Conservation (phyloP, 2,113 vertebrate genomes). For the Sebastes schlegelii region DNA sequence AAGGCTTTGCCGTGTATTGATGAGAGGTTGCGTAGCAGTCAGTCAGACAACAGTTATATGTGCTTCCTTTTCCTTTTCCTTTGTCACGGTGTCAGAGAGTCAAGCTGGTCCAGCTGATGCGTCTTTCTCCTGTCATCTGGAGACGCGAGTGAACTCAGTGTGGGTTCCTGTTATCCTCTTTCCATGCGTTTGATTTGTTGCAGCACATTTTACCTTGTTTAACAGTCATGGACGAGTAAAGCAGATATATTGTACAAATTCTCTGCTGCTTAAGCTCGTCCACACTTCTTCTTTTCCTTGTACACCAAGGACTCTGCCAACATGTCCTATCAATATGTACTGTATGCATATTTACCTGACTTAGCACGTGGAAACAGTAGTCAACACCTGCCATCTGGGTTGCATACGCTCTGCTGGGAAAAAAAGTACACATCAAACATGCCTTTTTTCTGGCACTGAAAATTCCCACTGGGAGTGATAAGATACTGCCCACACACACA, state of each 20-base stretch:
- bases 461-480: slow-evolving; percentile 16
- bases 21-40: slow-evolving; percentile 6
- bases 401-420: neutral
- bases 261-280: neutral
- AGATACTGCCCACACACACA: neutral
- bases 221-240: neutral
- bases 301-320: neutral
- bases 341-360: neutral
- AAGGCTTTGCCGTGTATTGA: slow-evolving; percentile 27
- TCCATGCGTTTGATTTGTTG: neutral
- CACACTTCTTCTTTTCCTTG: neutral
- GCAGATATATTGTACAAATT: neutral
- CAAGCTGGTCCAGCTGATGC: neutral
- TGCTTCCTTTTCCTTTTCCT: neutral
- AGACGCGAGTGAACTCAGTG: neutral
- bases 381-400: slow-evolving; percentile 12
- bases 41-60: neutral
- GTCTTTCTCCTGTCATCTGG: neutral
- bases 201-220: neutral
- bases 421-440: slow-evolving; percentile 10
- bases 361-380: neutral
- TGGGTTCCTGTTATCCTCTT: neutral
- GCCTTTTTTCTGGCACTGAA: slow-evolving; percentile 1
- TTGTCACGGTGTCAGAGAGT: neutral
- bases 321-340: neutral